Base-by-base conservation (phyloP, 2,888 invertebrate species). In the Bursaphelenchus okinawaensis region DNA sequence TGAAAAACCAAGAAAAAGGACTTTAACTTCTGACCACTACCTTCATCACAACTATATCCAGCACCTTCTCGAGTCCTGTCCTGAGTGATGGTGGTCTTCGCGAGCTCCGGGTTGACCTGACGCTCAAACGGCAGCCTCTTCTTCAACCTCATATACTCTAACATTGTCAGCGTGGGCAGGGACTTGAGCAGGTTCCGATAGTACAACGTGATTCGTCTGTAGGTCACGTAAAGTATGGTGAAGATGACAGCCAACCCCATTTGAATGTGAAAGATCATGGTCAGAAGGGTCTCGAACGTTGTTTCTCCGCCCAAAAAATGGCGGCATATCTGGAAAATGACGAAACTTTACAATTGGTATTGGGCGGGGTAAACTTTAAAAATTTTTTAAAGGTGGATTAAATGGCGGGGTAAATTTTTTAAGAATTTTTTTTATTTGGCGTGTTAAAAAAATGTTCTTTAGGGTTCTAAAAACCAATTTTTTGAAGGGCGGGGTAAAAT, bases 1-100 rank as follows among this genome's bases (percentile, higher is more conserved):
- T 40, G 7, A 29, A 29, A 29, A 29, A 6, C 40, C 40, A 40
- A 40, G n/a, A 40, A 40, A 40, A 29, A 29, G 29, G 29, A 16
- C 40, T 40, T 40, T 1, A 16, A 16, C 40, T 2, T 40, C 40
- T 40, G 16, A 4, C 6, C 40, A n/a, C 27, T 59, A 20, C 31
- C 59, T 23, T 54, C 20, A 9, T 9, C 66, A 63, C 20, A 52
- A 60, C 16, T 66, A 67, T 4, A 65, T 67, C 63, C 20, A 52
- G 31, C 55, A 40, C 40, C 40, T 40, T 40, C 40, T 40, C n/a
- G n/a, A n/a, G n/a, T n/a, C n/a, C n/a, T n/a, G n/a, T n/a, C n/a
- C n/a, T n/a, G n/a, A n/a, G n/a, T n/a, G n/a, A n/a, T n/a, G n/a
- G n/a, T n/a, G n/a, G n/a, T n/a, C n/a, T n/a, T n/a, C 40, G 40